A percentile compares a stretch with the other conserved stretches of the same genome.
Conservation (phyloP, 2,888 invertebrate species). For the Bedellia somnulentella region DNA sequence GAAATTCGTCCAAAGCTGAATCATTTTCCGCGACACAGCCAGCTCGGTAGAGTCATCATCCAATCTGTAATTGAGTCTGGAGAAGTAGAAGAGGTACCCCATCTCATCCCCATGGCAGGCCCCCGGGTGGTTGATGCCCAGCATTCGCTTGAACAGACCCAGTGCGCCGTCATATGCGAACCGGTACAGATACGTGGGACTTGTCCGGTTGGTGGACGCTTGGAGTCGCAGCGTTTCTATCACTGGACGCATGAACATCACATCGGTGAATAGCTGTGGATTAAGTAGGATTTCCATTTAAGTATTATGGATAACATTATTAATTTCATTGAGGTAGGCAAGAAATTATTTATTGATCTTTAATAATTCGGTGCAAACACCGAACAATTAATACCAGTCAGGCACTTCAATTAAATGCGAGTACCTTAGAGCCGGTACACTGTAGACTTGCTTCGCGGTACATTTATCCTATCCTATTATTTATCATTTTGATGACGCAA, state of each 20-base stretch:
- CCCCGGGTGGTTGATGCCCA: constrained; percentile 62
- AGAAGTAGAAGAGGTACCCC: constrained; percentile 67
- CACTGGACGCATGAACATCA: constrained; percentile 64
- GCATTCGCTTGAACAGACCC: constrained; percentile 64
- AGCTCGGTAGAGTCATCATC: constrained; percentile 62
- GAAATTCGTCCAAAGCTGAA: constrained; percentile 67
- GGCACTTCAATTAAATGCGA: no score
- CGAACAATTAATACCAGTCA: no score
- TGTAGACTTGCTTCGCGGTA: no score
- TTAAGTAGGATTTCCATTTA: no score
- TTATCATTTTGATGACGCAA: no score
- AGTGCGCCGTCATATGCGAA: constrained; percentile 65
- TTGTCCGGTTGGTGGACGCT: constrained; percentile 33
- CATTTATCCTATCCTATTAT: no score
- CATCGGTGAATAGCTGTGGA: constrained; percentile 61
- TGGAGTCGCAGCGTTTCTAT: constrained; percentile 52
- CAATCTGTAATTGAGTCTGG: constrained; percentile 61
- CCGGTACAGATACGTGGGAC: constrained; percentile 62
- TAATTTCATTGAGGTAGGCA: no score
- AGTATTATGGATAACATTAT: no score
- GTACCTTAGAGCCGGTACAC: no score
- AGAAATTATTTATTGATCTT: no score
- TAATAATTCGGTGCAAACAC: no score
- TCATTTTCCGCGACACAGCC: constrained; percentile 60
- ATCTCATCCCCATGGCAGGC: constrained; percentile 67